Evolutionary conservation across 2,797 vertebrate species (phyloP).

Genomic region (Pseudopleuronectes americanus): DNA sequence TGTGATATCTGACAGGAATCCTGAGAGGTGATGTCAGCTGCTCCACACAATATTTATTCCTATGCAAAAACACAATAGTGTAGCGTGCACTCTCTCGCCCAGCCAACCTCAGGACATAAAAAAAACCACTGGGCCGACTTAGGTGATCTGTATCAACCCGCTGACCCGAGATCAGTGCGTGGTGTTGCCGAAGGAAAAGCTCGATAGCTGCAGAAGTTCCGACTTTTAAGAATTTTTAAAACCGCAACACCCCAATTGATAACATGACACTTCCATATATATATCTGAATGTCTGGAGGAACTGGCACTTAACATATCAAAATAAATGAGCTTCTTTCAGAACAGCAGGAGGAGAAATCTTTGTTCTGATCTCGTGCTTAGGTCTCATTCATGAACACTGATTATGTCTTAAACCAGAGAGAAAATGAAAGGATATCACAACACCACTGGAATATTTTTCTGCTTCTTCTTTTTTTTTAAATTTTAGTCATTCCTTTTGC

Average conservation of each 20-base stretch:
- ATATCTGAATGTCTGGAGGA: background rate
- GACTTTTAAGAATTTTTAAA: background rate
- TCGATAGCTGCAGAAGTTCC: background rate
- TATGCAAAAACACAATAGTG: constrained; percentile 72
- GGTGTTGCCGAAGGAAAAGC: constrained; percentile 1
- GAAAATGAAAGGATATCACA: constrained; percentile 11
- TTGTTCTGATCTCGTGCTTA: background rate
- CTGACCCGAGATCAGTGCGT: constrained; percentile 27
- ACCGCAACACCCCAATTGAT: background rate
- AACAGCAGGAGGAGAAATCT: constrained; percentile 5
- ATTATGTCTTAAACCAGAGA: background rate
- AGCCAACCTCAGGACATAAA: constrained; percentile 25
- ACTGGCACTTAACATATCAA: constrained; percentile 26
- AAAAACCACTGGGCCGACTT: constrained; percentile 2
- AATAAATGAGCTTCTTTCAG: background rate
- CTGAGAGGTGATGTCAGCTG: constrained; percentile 47
- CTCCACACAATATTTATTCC: constrained; percentile 58
- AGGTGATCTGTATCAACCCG: background rate
- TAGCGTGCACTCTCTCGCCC: constrained; percentile 19
- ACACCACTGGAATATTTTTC: constrained; percentile 65
- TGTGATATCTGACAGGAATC: constrained; percentile 49
- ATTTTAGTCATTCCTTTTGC: constrained; percentile 58
- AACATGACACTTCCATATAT: background rate
- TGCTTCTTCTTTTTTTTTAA: constrained; percentile 6
- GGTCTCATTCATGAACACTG: constrained; percentile 29